Base-by-base conservation (phyloP, 2,113 vertebrate genomes). In the Mirounga angustirostris region DNA sequence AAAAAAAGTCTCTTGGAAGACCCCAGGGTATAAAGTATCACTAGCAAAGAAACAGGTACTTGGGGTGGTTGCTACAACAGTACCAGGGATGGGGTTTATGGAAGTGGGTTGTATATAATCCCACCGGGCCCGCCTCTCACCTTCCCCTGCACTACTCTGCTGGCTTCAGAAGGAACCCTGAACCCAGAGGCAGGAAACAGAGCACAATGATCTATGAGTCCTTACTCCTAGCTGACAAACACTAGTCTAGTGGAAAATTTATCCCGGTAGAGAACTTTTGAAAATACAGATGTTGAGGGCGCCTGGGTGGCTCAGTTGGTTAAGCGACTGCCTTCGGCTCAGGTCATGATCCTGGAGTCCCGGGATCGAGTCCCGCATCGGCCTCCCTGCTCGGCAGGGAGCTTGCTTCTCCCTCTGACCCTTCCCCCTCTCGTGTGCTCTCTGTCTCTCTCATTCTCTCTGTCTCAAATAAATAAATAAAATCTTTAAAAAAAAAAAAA, bases 1-100 rank as follows among this genome's bases (percentile, higher is more conserved):
- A 93, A 88, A 65, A 52, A 52, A 65, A 78, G 58, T n/a, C 14
- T 83, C 81, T 82, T 19, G 36, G 54, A 91, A 84, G 67, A 94
- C 58, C 26, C 8, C 78, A 78, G 24, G 40, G 11, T 92, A 28
- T 87, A 89, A 78, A 94, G 21, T 14, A 18, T n/a, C 59, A 50
- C 56, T 15, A 61, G 91, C 16, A 73, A 50, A 91, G n/a, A 54
- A 46, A 65, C 14, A 14, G 50, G 6, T 65, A 69, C 67, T 71
- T 0, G 3, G 12, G 24, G 40, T 73, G 79, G 79, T 18, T 40
- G 43, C n/a, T 4, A 7, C 16, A 59, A 43, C 13, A 2, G 21
- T 30, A 7, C 33, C 26, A 10, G 36, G 7, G 7, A 10, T 7
- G 54, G 28, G 67, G 50, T 36, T 69, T 71, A 33, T 0, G 14